phyloP scores from a whole-genome alignment of 2,113 vertebrate genomes.

The Choloepus hoffmanni region DNA sequence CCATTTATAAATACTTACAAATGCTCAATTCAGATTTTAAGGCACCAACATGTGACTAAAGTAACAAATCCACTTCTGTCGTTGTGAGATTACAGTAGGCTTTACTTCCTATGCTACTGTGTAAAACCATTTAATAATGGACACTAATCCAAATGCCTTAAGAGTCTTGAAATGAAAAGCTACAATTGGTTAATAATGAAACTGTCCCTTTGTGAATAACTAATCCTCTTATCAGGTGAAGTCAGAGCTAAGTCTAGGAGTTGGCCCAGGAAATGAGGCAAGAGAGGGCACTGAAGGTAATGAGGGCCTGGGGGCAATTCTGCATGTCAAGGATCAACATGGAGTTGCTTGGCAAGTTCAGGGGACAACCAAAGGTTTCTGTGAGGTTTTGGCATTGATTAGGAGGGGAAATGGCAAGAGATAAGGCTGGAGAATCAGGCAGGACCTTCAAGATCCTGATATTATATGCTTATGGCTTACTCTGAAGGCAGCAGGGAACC shows the following conservation, averaged over 20 bases:
- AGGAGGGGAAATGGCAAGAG: background rate
- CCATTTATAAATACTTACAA: constrained; percentile 47
- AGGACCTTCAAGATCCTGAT: background rate
- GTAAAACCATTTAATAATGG: constrained; percentile 32
- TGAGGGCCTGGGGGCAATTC: background rate
- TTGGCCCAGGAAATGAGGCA: background rate
- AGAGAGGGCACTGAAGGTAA: background rate
- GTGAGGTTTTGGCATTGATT: background rate
- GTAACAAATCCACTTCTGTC: constrained; percentile 5
- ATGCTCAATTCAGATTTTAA: constrained; percentile 9
- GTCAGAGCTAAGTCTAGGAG: background rate
- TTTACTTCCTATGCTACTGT: constrained; percentile 2
- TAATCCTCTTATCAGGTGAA: background rate
- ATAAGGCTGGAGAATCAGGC: background rate
- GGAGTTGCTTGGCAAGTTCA: background rate
- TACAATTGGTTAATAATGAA: background rate
- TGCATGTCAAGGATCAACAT: background rate
- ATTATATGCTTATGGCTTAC: background rate
- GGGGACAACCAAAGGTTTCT: background rate
- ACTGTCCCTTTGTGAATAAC: background rate
- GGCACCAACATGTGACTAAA: background rate
- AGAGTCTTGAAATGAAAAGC: background rate
- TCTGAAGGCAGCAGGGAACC: background rate
- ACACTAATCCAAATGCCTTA: background rate
- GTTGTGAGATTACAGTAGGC: background rate